These are phyloP conservation scores for Mythimna pallens DNA, from an alignment of 2,888 invertebrate species.

Conservation along the genomic window DNA sequence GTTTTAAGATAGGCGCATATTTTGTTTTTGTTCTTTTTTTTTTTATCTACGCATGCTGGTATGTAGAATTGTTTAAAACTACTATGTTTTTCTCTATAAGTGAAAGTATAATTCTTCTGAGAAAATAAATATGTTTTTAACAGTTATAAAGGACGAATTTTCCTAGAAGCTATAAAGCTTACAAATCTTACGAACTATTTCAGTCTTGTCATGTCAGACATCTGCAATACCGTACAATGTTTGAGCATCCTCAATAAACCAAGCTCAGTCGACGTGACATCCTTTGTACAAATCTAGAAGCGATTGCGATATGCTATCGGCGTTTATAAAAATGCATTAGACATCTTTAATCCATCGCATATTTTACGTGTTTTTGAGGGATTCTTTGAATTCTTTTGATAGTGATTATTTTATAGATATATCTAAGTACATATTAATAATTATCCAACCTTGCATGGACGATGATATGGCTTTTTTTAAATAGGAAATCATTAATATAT, in stretches of 20 bases:
- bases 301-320: constrained; percentile 55
- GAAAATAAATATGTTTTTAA: too few species aligned
- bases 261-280: constrained; percentile 44
- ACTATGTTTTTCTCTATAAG: too few species aligned
- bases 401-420: neutral
- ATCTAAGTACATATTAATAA: too few species aligned
- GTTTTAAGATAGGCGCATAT: too few species aligned
- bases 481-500: too few species aligned
- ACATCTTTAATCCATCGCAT: constrained; percentile 20
- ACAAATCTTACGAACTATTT: constrained; percentile 20
- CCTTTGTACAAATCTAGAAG: constrained; percentile 36
- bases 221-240: constrained; percentile 24
- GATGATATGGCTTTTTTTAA: too few species aligned
- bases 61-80: too few species aligned
- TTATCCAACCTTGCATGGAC: neutral
- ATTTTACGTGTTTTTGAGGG: constrained; percentile 4
- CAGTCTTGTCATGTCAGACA: constrained; percentile 15
- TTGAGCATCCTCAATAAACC: constrained; percentile 50
- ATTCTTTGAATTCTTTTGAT: constrained; percentile 22
- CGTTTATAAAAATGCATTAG: constrained; percentile 39
- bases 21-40: too few species aligned
- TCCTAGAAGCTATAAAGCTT: constrained; percentile 3
- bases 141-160: neutral
- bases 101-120: too few species aligned
- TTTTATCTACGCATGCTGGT: too few species aligned